Evolutionary conservation across 2,888 invertebrate genomes (phyloP).

Genomic region (Tethea ocularis): DNA sequence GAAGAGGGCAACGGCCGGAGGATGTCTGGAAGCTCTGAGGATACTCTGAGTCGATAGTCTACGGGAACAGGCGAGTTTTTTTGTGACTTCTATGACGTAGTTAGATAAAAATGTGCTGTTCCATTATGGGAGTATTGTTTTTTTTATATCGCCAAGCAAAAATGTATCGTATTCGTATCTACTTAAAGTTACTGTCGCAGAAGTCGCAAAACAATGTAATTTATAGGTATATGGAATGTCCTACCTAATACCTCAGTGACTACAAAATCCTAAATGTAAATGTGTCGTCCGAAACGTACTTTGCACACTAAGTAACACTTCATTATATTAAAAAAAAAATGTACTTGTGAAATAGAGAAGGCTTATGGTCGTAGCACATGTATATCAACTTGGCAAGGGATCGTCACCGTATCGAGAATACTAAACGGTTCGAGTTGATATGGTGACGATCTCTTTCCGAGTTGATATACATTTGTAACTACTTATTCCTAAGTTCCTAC

Average conservation of each 20-base stretch:
- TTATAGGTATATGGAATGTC: constrained; percentile 16
- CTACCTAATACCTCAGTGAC: constrained; percentile 20
- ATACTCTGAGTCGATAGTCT: constrained; percentile 80
- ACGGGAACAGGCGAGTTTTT: constrained; percentile 14
- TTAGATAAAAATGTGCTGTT: neutral
- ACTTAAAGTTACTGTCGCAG: neutral
- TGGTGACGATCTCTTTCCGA: no score
- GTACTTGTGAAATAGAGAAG: neutral
- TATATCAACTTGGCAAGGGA: no score
- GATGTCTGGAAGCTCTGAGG: constrained; percentile 77
- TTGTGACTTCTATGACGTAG: constrained; percentile 19
- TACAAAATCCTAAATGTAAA: constrained; percentile 29
- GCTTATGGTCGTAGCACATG: no score
- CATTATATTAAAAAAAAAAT: neutral
- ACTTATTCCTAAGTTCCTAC: no score
- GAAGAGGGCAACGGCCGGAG: constrained; percentile 62
- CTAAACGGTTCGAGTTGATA: no score
- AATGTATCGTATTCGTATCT: neutral
- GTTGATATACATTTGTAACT: no score
- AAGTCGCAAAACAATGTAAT: constrained; percentile 7
- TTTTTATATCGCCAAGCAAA: neutral
- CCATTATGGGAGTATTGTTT: no score
- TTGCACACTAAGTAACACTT: neutral
- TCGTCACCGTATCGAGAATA: no score
- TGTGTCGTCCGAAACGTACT: constrained; percentile 15